These are phyloP conservation scores for Etheostoma cragini DNA, from an alignment of 2,113 vertebrate genomes.

Conservation along the genomic window DNA sequence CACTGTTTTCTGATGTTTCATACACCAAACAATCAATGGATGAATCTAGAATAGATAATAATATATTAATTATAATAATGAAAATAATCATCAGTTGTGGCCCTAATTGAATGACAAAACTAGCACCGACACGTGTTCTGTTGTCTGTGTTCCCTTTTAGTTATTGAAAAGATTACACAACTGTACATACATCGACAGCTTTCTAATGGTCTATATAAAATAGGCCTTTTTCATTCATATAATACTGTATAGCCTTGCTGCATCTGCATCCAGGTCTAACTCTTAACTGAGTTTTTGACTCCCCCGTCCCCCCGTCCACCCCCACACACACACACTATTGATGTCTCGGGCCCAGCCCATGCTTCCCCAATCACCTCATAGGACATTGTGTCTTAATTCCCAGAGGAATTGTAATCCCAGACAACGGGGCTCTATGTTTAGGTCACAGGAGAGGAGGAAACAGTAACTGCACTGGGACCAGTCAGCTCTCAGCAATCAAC, in stretches of 20 bases:
- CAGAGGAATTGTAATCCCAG: conserved; percentile 60
- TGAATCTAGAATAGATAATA: background rate
- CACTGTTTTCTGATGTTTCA: background rate
- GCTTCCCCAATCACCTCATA: conserved; percentile 46
- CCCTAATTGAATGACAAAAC: background rate
- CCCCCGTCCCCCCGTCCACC: background rate
- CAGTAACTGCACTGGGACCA: conserved; percentile 6
- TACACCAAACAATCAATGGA: background rate
- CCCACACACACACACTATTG: background rate
- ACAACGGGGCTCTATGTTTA: conserved; percentile 63
- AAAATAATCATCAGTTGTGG: background rate
- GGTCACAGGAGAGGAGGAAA: conserved; percentile 62
- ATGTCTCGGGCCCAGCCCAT: background rate
- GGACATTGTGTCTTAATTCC: conserved; percentile 73
- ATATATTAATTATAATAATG: background rate
- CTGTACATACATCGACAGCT: background rate
- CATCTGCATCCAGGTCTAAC: background rate
- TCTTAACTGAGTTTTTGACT: conserved; percentile 5
- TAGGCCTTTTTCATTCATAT: background rate
- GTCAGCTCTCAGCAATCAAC: background rate
- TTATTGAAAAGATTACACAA: background rate
- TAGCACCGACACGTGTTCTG: background rate
- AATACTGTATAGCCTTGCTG: background rate
- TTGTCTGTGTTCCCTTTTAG: background rate
- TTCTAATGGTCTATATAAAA: background rate